A percentile compares a stretch with the other conserved stretches of the same genome.
Evolutionary conservation across 2,797 vertebrate genomes (phyloP).

Genomic region (Pteronotus mesoamericanus): DNA sequence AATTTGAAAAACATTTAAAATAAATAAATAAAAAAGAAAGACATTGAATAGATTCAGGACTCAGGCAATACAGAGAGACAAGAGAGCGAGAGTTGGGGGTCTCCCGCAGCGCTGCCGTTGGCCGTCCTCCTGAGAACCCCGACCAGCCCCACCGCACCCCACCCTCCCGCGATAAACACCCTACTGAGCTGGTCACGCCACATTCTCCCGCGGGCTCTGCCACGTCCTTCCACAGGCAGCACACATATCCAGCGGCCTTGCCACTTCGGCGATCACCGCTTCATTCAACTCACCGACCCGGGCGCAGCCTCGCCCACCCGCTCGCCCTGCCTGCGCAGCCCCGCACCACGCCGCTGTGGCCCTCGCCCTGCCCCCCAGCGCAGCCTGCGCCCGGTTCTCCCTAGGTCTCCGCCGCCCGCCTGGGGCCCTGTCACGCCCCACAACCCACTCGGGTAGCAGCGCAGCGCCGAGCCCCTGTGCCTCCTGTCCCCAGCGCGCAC

Average conservation of each 20-base stretch:
- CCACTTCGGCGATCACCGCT: no score
- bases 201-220: neutral
- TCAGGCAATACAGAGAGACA: neutral
- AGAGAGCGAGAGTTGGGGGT: neutral
- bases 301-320: neutral
- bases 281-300: neutral
- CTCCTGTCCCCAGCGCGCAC: neutral
- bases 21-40: no score
- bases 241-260: no score
- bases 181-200: neutral
- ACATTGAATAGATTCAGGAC: neutral
- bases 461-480: no score
- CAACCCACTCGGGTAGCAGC: accelerated
- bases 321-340: no score
- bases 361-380: no score
- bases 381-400: no score
- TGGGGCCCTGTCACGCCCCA: neutral
- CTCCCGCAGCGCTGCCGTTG: neutral
- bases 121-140: neutral
- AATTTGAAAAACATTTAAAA: no score
- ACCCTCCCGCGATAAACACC: neutral
- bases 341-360: no score
- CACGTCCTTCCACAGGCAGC: neutral
- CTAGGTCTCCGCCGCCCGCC: no score
- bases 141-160: neutral